Base-by-base conservation (phyloP, 2,888 invertebrate species). In the Apodemia zela region DNA sequence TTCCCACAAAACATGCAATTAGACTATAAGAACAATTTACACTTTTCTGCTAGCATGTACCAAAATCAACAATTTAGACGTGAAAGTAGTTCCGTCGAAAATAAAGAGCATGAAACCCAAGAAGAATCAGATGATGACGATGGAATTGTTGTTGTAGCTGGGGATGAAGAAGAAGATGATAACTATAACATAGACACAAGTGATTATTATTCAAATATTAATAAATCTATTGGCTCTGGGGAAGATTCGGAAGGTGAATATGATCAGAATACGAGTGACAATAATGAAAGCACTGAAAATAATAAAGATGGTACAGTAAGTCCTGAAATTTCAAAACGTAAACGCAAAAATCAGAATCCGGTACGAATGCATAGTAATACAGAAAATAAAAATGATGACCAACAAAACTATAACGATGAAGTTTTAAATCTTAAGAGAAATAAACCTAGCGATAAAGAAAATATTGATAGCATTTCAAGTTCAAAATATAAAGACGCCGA, bases 341-440 rank as follows among this genome's bases (percentile, higher is more conserved):
- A 98, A 84, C 93, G 98, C 35, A 98, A 98, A 87, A 97, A 95
- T 73, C 95, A 96, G 73, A 97, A 98, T 80, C 98, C 98, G 0
- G 97, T 96, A 1, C 93, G 96, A 68, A 95, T 97, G 77, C 94
- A 96, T n/a, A 85, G 82, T 63, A 81, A 75, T 38, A 66, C 69
- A 3, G 73, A 74, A 58, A 73, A 78, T 62, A 78, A 78, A 64
- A 68, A 72, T 65, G 80, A 79, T 59, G 75, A 80, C n/a, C 73
- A 75, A 49, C 61, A 68, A 35, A 70, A 71, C 17, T 76, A 79
- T 45, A 81, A 91, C 74, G 79, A 84, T 63, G 77, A 70, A 67
- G 82, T 75, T 17, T 68, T 88, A 59, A 84, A 89, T 72, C 72
- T 88, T 2, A 91, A 91, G 72, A 80, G 85, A 73, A 73, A 86